Conservation (phyloP, 2,113 vertebrate genomes). For the Bostrychus sinensis region DNA sequence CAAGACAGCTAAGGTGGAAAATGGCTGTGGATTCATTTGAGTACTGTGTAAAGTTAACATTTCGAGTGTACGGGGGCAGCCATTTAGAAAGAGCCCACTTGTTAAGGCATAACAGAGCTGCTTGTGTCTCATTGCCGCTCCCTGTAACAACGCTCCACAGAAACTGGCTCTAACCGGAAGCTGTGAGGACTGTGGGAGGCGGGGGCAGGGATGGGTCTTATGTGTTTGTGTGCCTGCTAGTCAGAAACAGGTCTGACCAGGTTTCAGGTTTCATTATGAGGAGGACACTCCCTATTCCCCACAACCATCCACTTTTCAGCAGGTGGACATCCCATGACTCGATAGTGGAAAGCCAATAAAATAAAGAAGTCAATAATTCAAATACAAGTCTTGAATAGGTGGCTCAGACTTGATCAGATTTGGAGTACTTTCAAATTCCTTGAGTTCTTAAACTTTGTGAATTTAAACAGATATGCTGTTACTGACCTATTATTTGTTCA, state of each 20-base stretch:
- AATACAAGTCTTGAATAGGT: too few relatives aligned
- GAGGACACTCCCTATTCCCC: constrained; percentile 52
- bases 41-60: neutral
- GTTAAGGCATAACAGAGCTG: constrained; percentile 1
- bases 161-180: constrained; percentile 72
- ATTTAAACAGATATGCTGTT: constrained; percentile 6
- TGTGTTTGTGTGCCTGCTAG: constrained; percentile 17
- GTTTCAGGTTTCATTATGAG: constrained; percentile 61
- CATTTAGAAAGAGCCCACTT: neutral
- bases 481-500: constrained; percentile 23
- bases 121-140: constrained; percentile 43
- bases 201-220: constrained; percentile 6
- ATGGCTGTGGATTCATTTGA: neutral
- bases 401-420: too few relatives aligned
- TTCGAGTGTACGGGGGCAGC: neutral
- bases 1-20: neutral
- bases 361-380: too few relatives aligned
- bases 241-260: constrained; percentile 76
- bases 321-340: constrained; percentile 35
- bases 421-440: neutral
- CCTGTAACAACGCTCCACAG: constrained; percentile 47
- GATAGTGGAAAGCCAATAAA: neutral
- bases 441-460: neutral
- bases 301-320: constrained; percentile 27
- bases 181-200: neutral